Evolutionary conservation across 2,888 invertebrate genomes (phyloP).

Genomic region (Chymomyza procnemis): DNA sequence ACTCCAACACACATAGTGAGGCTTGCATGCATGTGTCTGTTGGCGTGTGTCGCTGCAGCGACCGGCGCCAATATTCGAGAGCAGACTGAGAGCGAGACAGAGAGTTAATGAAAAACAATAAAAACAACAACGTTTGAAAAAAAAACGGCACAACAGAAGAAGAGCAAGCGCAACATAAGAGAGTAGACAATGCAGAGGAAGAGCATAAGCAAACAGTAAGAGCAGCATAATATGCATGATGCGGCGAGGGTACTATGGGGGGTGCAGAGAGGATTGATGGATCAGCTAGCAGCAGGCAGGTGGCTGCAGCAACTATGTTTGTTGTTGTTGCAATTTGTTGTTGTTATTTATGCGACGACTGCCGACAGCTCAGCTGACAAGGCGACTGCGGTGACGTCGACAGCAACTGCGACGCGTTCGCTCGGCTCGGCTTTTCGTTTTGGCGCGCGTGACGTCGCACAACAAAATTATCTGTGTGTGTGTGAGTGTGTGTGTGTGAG

Average conservation of each 20-base stretch:
- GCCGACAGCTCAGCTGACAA: conserved; percentile 22
- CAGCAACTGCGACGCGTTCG: conserved; percentile 28
- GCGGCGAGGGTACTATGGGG: not conserved
- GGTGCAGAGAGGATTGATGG: conserved; percentile 18
- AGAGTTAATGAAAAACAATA: not conserved
- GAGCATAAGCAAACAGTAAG: conserved; percentile 28
- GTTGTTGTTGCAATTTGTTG: conserved; percentile 26
- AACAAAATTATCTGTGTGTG: conserved; percentile 16
- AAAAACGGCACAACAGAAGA: conserved; percentile 1
- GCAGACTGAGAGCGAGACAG: conserved; percentile 1
- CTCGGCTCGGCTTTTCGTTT: conserved; percentile 39
- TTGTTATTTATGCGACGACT: conserved; percentile 12
- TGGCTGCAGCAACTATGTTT: conserved; percentile 48
- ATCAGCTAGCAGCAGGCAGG: conserved; percentile 53
- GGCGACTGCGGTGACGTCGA: conserved; percentile 6
- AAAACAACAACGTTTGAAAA: not conserved
- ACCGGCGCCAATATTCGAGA: conserved; percentile 24
- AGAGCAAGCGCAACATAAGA: not conserved
- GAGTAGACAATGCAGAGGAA: conserved; percentile 9
- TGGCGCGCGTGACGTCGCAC: conserved; percentile 67
- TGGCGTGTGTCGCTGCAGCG: conserved; percentile 18
- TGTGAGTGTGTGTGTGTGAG: conserved; percentile 15
- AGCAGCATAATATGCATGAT: conserved; percentile 14
- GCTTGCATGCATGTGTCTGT: not conserved
- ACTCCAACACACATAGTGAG: too few species aligned